phyloP scores from a whole-genome alignment of 1,140 invertebrate genomes.

The Augochlora pura region DNA sequence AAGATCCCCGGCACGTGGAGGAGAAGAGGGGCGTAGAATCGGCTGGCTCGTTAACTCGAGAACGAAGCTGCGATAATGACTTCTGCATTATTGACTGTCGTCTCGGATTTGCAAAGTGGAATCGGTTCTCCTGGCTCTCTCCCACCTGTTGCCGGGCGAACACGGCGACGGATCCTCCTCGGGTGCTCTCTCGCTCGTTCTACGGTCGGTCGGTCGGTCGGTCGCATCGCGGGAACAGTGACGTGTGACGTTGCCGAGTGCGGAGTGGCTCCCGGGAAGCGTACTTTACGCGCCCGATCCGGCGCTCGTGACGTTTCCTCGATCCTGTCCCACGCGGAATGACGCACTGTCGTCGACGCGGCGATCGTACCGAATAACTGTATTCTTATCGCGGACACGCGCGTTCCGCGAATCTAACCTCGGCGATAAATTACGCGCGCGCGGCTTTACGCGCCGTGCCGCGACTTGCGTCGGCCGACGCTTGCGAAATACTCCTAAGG shows the following conservation, averaged over 20 bases:
- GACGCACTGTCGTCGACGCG: neutral
- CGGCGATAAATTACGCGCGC: neutral
- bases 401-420: slow-evolving; percentile 5
- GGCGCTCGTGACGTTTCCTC: neutral
- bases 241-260: neutral
- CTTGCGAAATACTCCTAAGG: neutral
- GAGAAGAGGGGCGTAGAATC: no score
- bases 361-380: slow-evolving; percentile 23
- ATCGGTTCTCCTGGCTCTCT: no score
- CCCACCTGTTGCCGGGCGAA: no score
- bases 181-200: no score
- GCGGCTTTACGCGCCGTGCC: neutral
- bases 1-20: no score
- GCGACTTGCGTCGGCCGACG: neutral
- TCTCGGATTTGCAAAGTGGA: no score
- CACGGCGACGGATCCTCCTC: no score
- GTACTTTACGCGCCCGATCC: neutral
- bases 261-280: no score
- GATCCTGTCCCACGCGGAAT: neutral
- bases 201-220: no score
- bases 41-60: no score
- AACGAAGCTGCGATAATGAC: no score
- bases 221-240: neutral
- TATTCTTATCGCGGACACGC: slow-evolving; percentile 32
- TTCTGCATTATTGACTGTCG: no score